Percentiles rank a stretch among this genome's conserved stretches.
Evolutionary conservation across 2,797 vertebrate genomes (phyloP).

Genomic region (Darevskia mixta): DNA sequence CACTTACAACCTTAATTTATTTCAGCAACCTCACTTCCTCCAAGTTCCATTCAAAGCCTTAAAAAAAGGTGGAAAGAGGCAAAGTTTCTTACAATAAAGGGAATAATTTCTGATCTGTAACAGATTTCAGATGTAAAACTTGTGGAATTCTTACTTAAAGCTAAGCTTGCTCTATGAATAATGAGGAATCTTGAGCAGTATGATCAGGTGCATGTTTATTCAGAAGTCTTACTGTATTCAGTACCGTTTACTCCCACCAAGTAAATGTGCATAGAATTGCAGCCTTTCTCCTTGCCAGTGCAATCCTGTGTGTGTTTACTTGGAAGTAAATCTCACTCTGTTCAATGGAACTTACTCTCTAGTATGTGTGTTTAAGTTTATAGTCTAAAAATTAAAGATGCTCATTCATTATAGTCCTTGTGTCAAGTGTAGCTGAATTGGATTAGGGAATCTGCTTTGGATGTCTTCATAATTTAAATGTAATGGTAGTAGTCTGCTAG

Average conservation of each 20-base stretch:
- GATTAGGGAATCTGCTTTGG: constrained; percentile 14
- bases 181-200: not conserved
- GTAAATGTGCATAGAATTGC: too few relatives aligned
- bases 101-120: constrained; percentile 1
- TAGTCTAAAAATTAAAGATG: not conserved
- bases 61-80: constrained; percentile 5
- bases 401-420: not conserved
- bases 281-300: too few relatives aligned
- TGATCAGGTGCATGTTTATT: not conserved
- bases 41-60: not conserved
- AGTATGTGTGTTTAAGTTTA: not conserved
- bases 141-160: constrained; percentile 11
- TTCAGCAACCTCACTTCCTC: not conserved
- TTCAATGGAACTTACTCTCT: not conserved
- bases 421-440: not conserved
- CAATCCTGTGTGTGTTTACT: too few relatives aligned
- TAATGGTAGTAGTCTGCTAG: not conserved
- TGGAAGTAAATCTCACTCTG: not conserved
- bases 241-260: too few relatives aligned
- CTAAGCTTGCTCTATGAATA: not conserved
- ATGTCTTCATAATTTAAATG: constrained; percentile 26
- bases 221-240: not conserved
- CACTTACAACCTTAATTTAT: not conserved
- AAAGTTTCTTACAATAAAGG: constrained; percentile 23
- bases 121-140: constrained; percentile 6